Conservation (phyloP, 1,140 invertebrate genomes). For the Oncopodura yosiiana region DNA sequence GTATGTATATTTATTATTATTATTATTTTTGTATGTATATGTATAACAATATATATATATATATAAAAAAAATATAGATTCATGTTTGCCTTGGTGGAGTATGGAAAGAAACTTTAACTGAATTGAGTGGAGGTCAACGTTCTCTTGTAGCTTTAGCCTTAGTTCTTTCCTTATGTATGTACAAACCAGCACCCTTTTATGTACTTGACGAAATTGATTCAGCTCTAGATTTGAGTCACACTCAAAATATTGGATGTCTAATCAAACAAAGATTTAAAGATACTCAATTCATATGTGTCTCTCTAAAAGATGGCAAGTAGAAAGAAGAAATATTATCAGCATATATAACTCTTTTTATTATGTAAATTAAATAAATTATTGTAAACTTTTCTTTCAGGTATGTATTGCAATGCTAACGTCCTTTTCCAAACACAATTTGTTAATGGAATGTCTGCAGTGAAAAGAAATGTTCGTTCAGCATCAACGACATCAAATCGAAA, state of each 20-base stretch:
- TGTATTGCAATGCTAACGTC: slow-evolving; percentile 99
- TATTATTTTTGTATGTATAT: slow-evolving; percentile 1
- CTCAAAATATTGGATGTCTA: slow-evolving; percentile 97
- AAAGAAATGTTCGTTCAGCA: slow-evolving; percentile 49
- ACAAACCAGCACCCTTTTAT: slow-evolving; percentile 96
- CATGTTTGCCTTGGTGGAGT: slow-evolving; percentile 84
- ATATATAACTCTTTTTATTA: background rate
- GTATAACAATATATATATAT: background rate
- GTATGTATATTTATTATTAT: slow-evolving; percentile 4
- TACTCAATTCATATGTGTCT: slow-evolving; percentile 97
- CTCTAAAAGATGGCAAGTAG: slow-evolving; percentile 84
- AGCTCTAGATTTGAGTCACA: slow-evolving; percentile 94
- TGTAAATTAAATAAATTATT: background rate
- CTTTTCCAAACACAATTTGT: slow-evolving; percentile 90
- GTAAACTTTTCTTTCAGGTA: slow-evolving; percentile 39
- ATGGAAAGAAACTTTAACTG: slow-evolving; percentile 93
- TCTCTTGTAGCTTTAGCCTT: slow-evolving; percentile 93
- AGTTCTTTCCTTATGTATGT: slow-evolving; percentile 89
- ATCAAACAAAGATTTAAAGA: slow-evolving; percentile 85
- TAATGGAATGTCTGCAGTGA: slow-evolving; percentile 87
- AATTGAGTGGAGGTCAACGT: slow-evolving; percentile 92
- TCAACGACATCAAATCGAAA: no score
- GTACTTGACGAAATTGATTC: slow-evolving; percentile 99
- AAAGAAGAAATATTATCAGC: no score
- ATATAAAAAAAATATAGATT: slow-evolving; percentile 45